These are phyloP conservation scores for Drosophila equinoxialis DNA, from an alignment of 1,140 invertebrate genomes.

Conservation along the genomic window DNA sequence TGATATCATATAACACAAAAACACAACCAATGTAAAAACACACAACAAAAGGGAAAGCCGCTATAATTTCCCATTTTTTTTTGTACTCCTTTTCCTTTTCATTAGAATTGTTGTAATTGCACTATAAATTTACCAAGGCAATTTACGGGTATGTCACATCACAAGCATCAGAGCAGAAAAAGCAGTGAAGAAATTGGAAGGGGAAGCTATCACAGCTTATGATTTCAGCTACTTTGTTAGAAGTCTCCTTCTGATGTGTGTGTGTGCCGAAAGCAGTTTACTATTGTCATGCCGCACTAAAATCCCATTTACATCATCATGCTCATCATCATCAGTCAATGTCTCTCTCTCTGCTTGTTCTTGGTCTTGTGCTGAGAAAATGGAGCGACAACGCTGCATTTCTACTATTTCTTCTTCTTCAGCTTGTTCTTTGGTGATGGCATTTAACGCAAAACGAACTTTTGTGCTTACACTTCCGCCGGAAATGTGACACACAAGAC, in stretches of 20 bases:
- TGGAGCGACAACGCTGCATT: constrained; percentile 76
- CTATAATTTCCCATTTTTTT: neutral
- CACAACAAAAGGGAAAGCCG: too few relatives aligned
- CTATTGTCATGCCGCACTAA: constrained; percentile 79
- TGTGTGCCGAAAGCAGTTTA: constrained; percentile 59
- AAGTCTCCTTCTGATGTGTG: constrained; percentile 30
- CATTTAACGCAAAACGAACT: constrained; percentile 76
- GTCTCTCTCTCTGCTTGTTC: constrained; percentile 37
- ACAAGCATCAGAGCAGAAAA: constrained; percentile 38
- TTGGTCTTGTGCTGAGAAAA: constrained; percentile 44
- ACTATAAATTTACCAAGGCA: constrained; percentile 74
- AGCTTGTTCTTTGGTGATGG: constrained; percentile 46
- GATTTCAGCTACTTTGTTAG: constrained; percentile 64
- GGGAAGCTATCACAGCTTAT: constrained; percentile 72
- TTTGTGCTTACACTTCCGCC: constrained; percentile 78
- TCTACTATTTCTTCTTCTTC: constrained; percentile 33
- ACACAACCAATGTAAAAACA: too few relatives aligned
- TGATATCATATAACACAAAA: too few relatives aligned
- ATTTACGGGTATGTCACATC: constrained; percentile 70
- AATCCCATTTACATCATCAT: constrained; percentile 81
- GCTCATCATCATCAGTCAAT: constrained; percentile 81
- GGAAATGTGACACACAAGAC: constrained; percentile 65
- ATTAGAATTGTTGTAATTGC: constrained; percentile 75
- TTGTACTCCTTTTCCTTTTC: constrained; percentile 33
- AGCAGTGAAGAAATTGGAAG: constrained; percentile 29